Conservation (phyloP, 1,140 invertebrate species). For the Pseudomyrmex dendroicus region DNA sequence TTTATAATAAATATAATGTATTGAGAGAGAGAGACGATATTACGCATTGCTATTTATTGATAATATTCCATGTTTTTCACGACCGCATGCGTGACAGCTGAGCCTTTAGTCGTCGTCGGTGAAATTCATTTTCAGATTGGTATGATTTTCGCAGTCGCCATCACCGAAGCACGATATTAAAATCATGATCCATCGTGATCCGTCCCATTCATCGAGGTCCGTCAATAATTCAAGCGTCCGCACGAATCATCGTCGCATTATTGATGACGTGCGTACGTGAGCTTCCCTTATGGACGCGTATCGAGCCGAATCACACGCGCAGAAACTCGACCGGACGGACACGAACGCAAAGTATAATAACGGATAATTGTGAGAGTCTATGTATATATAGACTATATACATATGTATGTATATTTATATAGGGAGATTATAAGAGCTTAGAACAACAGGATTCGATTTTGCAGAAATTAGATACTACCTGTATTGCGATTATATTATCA, state of each 20-base stretch:
- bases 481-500: background rate
- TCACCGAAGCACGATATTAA: constrained; percentile 18
- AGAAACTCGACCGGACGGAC: constrained; percentile 30
- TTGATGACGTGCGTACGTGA: constrained; percentile 43
- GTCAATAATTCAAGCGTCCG: constrained; percentile 59
- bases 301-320: constrained; percentile 48
- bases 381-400: background rate
- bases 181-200: constrained; percentile 30
- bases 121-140: constrained; percentile 41
- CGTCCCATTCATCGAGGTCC: constrained; percentile 64
- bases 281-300: constrained; percentile 32
- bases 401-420: too few relatives aligned
- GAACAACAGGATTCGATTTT: constrained; percentile 49
- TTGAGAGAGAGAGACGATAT: background rate
- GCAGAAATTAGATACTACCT: constrained; percentile 21
- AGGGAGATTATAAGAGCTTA: constrained; percentile 4
- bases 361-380: constrained; percentile 51
- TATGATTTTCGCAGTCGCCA: constrained; percentile 10
- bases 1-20: background rate
- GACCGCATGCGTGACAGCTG: background rate
- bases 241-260: constrained; percentile 58
- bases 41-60: background rate
- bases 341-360: constrained; percentile 55
- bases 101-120: background rate
- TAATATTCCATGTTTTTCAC: background rate